Conservation (phyloP, 2,797 vertebrate species). For the Anguilla obscura region DNA sequence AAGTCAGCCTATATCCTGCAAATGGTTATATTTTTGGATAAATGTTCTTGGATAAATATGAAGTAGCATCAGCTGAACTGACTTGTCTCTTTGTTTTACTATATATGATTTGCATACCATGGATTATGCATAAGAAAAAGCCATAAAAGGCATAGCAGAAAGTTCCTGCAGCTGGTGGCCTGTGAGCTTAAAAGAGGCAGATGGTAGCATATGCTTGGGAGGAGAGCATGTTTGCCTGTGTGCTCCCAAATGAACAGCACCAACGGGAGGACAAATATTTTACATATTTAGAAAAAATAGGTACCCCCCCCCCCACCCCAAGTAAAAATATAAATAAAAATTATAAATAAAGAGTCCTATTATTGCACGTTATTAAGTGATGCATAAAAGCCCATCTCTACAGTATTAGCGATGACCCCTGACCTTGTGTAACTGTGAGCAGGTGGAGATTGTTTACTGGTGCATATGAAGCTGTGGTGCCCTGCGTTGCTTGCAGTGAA, state of each 20-base stretch:
- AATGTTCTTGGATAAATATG: neutral
- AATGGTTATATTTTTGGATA: neutral
- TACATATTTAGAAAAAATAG: too few species aligned
- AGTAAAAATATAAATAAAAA: too few species aligned
- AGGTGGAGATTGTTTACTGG: too few species aligned
- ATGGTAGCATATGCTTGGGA: neutral
- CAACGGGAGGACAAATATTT: too few species aligned
- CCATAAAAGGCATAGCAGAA: neutral
- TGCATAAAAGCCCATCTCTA: neutral
- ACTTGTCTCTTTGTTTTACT: neutral
- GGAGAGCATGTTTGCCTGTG: neutral
- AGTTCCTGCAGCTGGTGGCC: neutral
- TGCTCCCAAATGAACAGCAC: neutral
- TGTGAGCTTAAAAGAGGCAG: neutral
- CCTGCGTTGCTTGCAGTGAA: neutral
- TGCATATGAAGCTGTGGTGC: too few species aligned
- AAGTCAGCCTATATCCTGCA: neutral
- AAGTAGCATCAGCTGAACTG: neutral
- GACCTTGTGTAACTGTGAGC: neutral
- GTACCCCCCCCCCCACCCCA: too few species aligned
- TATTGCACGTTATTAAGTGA: neutral
- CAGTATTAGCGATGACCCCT: neutral
- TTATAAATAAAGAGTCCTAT: too few species aligned
- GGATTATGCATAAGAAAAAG: neutral
- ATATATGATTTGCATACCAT: neutral